Base-by-base conservation (phyloP, 92 coral and sea anemone genomes). In the Palythoa grandis region DNA sequence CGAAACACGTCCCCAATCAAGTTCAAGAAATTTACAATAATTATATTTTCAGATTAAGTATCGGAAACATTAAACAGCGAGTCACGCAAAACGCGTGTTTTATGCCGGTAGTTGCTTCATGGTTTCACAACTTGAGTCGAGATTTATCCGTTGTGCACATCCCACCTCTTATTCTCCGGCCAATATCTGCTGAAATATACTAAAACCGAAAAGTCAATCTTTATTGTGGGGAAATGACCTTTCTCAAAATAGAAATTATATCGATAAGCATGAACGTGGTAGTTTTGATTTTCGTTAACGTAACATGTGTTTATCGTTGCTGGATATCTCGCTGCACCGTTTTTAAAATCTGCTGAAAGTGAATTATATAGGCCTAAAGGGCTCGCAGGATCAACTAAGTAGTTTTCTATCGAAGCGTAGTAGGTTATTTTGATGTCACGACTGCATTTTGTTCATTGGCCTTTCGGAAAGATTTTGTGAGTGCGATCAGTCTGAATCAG, bases 381-480 rank as follows among this genome's bases (percentile, higher is more conserved):
- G 20, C 2, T n/a, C 11, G 19, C 19, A 56, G 4, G 61, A 56
- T 3, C 11, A 12, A 12, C 15, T 8, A 9, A 22, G 29, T 3
- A 60, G 16, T 4, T 48, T 65, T 66, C 56, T 25, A 47, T 65
- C 56, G 47, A 48, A 22, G 16, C 74, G 2, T 80, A 47, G 65
- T 80, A 63, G 20, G 85, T 80, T 52, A 20, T 61, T 61, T 17
- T 61, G 68, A 61, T 65, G 50, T 76, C 82, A 20, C 23, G 74
- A 80, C 73, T 38, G 54, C 73, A 80, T 20, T 80, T 80, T n/a
- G 65, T 47, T 80, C 85, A 80, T 43, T 40, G 40, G 37, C 67
- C 35, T 80, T 80, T 63, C 74, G 74, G 85, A 80, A 80, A 54
- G 74, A 29, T 22, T 66, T 43, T 43, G 52, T 43, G 8, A 61